Conservation (phyloP, 92 coral and sea anemone genomes). For the Phenganax subtilis region DNA sequence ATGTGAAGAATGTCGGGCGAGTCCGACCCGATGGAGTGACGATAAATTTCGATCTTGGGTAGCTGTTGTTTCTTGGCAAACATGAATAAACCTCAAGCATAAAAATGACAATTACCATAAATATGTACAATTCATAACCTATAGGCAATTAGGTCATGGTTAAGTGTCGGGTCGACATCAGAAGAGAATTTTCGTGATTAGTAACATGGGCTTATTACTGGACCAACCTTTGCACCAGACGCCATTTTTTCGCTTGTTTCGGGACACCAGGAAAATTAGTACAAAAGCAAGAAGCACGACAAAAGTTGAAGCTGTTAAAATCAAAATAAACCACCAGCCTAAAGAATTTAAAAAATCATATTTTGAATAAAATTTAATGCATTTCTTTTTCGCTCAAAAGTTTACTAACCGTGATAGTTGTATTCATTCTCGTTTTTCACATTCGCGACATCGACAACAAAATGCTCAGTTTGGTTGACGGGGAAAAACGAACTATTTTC, state of each 20-base stretch:
- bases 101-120: too few relatives aligned
- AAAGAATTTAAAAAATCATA: too few relatives aligned
- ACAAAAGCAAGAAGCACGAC: background rate
- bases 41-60: conserved; percentile 75
- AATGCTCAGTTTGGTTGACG: background rate
- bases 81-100: background rate
- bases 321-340: conserved; percentile 14
- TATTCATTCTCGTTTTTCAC: background rate
- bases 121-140: too few relatives aligned
- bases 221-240: conserved; percentile 33
- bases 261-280: conserved; percentile 1
- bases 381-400: too few relatives aligned
- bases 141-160: too few relatives aligned
- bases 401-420: background rate
- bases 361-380: too few relatives aligned
- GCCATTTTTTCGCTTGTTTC: conserved; percentile 22
- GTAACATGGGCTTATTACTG: background rate
- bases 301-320: conserved; percentile 21
- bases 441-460: background rate
- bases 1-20: conserved; percentile 89
- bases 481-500: background rate
- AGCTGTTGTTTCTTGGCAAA: background rate
- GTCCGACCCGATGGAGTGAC: conserved; percentile 79
- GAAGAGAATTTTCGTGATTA: background rate
- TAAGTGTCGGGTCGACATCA: too few relatives aligned